Evolutionary conservation across 2,888 invertebrate species (phyloP), one percentile per base, ranked within the genome.

Genomic region (Eupeodes latifasciatus): DNA sequence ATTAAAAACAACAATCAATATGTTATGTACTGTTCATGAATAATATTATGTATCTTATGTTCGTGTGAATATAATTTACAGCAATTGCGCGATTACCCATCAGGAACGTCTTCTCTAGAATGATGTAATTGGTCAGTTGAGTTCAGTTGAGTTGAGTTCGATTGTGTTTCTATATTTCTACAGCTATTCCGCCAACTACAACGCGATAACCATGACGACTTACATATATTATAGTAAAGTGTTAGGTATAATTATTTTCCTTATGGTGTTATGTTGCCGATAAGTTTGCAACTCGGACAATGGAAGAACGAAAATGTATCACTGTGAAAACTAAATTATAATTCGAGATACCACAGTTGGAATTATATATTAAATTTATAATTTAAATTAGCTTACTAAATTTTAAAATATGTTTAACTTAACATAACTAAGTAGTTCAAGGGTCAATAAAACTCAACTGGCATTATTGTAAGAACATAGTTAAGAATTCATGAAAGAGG

Each of bases 51-150:
- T 34, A 49, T 40, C 40, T 40, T 7, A 27, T 66, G 47, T 49
- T 47, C n/a, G 66, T 66, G 66, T 66, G 66, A 66, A 66, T 59
- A 12, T 55, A 19, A 47, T 34, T 27, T 44, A 14, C 27, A 66
- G 34, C 49, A 27, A 27, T 27, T 27, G 27, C 34, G 66, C 27
- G 49, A 66, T 44, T 62, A 40, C 16, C 40, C 62, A 44, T 49
- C 49, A 49, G 66, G 66, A 66, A 66, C 49, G 2, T 66, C 66
- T 66, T 34, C 14, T 66, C 34, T 27, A 66, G 66, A 66, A 49
- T 66, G 49, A 66, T 27, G 66, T 66, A 66, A 66, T 49, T 66
- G 66, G 66, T 66, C 66, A 66, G 66, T 49, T 66, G 4, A 66
- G 66, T 34, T 66, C 9, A 66, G 49, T 34, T 62, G 16, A 27